A percentile compares a stretch with the other conserved stretches of the same genome.
Evolutionary conservation across 2,113 vertebrate genomes (phyloP).

Genomic region (Oreochromis niloticus): DNA sequence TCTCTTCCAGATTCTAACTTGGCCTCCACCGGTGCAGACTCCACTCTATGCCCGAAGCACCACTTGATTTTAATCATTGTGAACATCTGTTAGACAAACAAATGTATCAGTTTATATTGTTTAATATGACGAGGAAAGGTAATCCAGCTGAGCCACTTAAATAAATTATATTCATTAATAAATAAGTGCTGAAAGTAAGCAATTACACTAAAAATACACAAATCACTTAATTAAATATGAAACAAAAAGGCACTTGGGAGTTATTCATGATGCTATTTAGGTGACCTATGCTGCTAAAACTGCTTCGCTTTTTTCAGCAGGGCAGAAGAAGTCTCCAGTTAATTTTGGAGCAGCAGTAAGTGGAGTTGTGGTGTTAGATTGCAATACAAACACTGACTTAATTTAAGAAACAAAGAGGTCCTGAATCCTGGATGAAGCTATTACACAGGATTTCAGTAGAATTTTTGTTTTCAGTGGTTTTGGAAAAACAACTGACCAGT

Average conservation of each 20-base stretch:
- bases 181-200: neutral
- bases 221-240: neutral
- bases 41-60: neutral
- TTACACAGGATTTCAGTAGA: neutral
- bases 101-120: neutral
- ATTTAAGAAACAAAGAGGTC: neutral
- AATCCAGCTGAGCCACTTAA: neutral
- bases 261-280: neutral
- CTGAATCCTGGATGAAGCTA: neutral
- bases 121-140: neutral
- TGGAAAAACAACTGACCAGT: neutral
- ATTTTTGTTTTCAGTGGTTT: neutral
- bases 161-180: neutral
- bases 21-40: neutral
- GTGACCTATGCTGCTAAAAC: neutral
- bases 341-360: neutral
- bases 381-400: neutral
- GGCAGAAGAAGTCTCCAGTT: neutral
- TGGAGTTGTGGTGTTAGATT: neutral
- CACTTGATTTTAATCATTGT: neutral
- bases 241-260: neutral
- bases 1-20: constrained; percentile 54
- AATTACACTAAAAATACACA: neutral
- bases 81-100: neutral
- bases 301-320: neutral